Evolutionary conservation across 2,113 vertebrate species (phyloP).

Genomic region (Oostethus manadensis): DNA sequence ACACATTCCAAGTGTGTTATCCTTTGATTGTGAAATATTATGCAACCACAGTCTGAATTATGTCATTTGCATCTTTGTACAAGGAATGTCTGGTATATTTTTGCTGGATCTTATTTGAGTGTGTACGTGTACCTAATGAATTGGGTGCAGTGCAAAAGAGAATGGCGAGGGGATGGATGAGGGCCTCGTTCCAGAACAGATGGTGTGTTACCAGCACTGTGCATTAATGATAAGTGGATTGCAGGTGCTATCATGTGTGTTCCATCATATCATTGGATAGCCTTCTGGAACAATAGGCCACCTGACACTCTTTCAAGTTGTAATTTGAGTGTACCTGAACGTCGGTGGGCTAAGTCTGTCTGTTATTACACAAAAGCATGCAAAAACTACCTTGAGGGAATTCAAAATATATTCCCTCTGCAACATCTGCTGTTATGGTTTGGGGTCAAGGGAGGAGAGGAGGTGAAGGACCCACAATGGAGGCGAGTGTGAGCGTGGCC

Average conservation of each 20-base stretch:
- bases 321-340: not conserved
- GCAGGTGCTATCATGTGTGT: not conserved
- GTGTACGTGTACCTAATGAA: too few relatives aligned
- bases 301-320: not conserved
- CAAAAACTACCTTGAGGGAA: not conserved
- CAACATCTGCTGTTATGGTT: not conserved
- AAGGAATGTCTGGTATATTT: too few relatives aligned
- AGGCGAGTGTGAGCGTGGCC: constrained; percentile 18
- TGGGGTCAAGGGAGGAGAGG: not conserved
- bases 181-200: not conserved
- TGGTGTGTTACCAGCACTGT: not conserved
- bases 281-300: constrained; percentile 1
- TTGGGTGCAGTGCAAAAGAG: too few relatives aligned
- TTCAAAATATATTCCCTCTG: not conserved
- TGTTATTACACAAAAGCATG: not conserved
- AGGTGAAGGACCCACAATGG: not conserved
- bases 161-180: not conserved
- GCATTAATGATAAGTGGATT: not conserved
- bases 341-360: not conserved
- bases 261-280: constrained; percentile 8
- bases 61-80: too few relatives aligned
- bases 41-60: too few relatives aligned
- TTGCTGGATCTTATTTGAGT: too few relatives aligned
- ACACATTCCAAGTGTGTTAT: too few relatives aligned
- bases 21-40: too few relatives aligned